phyloP scores from a whole-genome alignment of 2,113 vertebrate genomes.

The Rafetus swinhoei region DNA sequence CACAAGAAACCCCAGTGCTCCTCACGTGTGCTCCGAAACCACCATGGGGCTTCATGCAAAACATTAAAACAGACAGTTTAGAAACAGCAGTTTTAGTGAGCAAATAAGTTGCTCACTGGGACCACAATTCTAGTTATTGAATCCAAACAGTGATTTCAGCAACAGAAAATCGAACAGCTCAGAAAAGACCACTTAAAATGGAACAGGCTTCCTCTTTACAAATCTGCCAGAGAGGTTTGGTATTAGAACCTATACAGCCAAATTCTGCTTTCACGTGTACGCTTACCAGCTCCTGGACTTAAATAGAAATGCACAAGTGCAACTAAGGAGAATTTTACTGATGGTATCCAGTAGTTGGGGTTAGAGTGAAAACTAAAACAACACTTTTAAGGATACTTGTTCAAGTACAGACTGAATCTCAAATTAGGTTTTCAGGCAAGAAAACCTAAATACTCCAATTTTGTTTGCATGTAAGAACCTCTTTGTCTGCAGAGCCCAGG shows the following conservation, averaged over 20 bases:
- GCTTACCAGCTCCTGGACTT: not conserved
- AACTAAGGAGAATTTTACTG: not conserved
- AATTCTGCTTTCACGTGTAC: not conserved
- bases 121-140: conserved; percentile 37
- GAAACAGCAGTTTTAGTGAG: conserved; percentile 52
- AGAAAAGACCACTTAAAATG: conserved; percentile 14
- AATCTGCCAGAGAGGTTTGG: not conserved
- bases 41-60: not conserved
- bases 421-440: not conserved
- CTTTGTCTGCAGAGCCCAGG: not conserved
- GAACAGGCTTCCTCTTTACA: not conserved
- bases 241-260: not conserved
- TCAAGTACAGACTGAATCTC: not conserved
- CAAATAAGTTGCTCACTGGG: conserved; percentile 30
- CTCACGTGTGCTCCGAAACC: conserved; percentile 5
- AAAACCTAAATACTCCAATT: not conserved
- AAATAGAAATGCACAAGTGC: not conserved
- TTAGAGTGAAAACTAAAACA: not conserved
- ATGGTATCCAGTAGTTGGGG: not conserved
- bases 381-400: not conserved
- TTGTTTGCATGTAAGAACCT: not conserved
- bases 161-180: not conserved
- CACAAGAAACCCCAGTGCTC: not conserved
- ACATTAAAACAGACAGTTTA: conserved; percentile 38
- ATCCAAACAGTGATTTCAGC: conserved; percentile 55